These are phyloP conservation scores for Trichopria drosophilae DNA, from an alignment of 2,888 invertebrate species.

Conservation along the genomic window DNA sequence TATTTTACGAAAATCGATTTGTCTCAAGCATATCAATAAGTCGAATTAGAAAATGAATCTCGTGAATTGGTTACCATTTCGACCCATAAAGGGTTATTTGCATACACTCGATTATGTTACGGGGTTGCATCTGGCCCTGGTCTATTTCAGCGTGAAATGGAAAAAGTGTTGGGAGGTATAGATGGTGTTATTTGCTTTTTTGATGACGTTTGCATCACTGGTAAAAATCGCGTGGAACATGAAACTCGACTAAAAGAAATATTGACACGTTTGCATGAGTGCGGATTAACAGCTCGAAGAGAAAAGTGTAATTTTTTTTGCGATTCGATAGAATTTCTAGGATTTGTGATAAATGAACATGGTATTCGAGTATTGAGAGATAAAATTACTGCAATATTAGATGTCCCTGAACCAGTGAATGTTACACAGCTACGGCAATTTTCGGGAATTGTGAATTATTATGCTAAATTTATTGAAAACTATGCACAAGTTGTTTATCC, in stretches of 20 bases:
- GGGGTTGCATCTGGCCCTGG: no score
- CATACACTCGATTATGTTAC: no score
- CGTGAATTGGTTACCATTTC: constrained; percentile 40
- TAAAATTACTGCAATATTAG: constrained; percentile 27
- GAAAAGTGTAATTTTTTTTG: constrained; percentile 35
- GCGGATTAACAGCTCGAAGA: constrained; percentile 22
- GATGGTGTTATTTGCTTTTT: constrained; percentile 49
- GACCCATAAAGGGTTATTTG: constrained; percentile 50
- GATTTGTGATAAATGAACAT: constrained; percentile 24
- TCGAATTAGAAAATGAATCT: constrained; percentile 41
- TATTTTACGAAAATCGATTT: no score
- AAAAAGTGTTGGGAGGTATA: constrained; percentile 41
- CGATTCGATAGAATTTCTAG: no score
- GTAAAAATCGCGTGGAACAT: constrained; percentile 42
- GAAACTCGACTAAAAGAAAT: constrained; percentile 37
- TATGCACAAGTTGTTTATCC: constrained; percentile 36
- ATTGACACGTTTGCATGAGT: constrained; percentile 14
- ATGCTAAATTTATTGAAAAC: constrained; percentile 43
- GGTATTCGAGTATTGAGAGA: constrained; percentile 34
- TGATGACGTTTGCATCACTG: constrained; percentile 52
- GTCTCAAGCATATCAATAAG: constrained; percentile 49
- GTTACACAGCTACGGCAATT: constrained; percentile 36
- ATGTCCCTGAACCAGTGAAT: constrained; percentile 33
- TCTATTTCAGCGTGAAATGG: constrained; percentile 45
- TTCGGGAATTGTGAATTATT: constrained; percentile 45